Evolutionary conservation across 2,113 vertebrate genomes (phyloP), one percentile per base, ranked within the genome.

Genomic region (Toxotes jaculatrix): DNA sequence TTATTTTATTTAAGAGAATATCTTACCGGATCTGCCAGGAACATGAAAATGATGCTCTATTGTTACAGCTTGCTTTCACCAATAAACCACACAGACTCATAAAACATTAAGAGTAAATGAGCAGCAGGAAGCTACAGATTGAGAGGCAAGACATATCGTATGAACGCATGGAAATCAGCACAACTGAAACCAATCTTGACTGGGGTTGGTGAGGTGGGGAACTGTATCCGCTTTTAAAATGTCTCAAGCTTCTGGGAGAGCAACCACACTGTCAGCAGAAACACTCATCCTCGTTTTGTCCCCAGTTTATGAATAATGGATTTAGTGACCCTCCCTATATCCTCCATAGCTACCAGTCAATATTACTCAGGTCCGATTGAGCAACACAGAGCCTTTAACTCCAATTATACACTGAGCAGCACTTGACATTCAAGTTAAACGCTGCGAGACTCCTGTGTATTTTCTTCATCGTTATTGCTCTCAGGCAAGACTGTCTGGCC

Each of bases 241-340:
- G 79, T 84, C 70, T 78, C 59, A 49, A 70, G 74, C 68, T 84
- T 82, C 77, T 80, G 72, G 76, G 59, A 73, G 51, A 80, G 86
- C 82, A 84, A 88, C 87, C 80, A 79, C 78, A 82, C 27, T 77
- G 85, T 93, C 92, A 92, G 90, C 90, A 91, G 79, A 92, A 93
- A 89, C 80, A 68, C 83, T 87, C 73, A 73, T 86, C 79, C 66
- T 80, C 63, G 66, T 83, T 73, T 83, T 80, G 87, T 82, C 75
- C 90, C 77, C 71, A n/a, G 5, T 87, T 74, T 83, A 93, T 94
- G 83, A 93, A 94, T 92, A 93, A 93, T 92, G 84, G 87, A 94
- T 93, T 81, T 76, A 62, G 76, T 81, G 88, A 80, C 88, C 91
- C 80, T 83, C 59, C 56, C 62, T 75, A 78, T 77, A 85, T 92